A percentile compares a stretch with the other conserved stretches of the same genome.
Conservation (phyloP, 2,113 vertebrate species). For the Charina bottae region DNA sequence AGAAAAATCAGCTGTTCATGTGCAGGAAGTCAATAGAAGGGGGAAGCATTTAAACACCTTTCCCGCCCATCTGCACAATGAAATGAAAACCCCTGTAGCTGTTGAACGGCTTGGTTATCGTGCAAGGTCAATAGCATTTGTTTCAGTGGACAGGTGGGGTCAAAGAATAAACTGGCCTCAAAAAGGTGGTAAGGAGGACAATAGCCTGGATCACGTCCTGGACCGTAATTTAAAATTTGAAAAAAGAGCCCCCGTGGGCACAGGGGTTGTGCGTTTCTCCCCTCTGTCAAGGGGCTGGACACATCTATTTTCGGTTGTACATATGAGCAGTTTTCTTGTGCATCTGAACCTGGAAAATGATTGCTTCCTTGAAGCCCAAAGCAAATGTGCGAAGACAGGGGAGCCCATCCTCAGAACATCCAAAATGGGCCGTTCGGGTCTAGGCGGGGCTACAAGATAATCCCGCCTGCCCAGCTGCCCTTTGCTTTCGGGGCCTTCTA, state of each 20-base stretch:
- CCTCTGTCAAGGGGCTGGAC: too few species aligned
- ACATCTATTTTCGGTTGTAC: neutral
- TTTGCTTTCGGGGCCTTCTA: neutral
- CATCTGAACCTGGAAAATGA: neutral
- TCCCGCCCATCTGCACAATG: neutral
- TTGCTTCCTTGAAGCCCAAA: neutral
- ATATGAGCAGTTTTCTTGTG: neutral
- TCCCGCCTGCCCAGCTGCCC: neutral
- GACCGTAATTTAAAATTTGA: neutral
- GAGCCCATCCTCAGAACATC: neutral
- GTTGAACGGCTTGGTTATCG: neutral
- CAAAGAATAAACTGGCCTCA: neutral
- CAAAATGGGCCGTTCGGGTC: neutral
- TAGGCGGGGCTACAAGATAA: neutral
- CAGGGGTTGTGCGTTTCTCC: neutral
- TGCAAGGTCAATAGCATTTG: neutral
- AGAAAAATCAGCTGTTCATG: neutral
- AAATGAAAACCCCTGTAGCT: neutral
- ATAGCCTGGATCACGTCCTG: neutral
- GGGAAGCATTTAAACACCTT: neutral
- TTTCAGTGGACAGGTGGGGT: neutral
- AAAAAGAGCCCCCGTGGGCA: neutral
- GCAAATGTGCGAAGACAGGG: neutral
- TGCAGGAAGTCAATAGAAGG: neutral
- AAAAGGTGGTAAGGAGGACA: too few species aligned